phyloP scores from a whole-genome alignment of 2,888 invertebrate species.

The Catocala sponsa region DNA sequence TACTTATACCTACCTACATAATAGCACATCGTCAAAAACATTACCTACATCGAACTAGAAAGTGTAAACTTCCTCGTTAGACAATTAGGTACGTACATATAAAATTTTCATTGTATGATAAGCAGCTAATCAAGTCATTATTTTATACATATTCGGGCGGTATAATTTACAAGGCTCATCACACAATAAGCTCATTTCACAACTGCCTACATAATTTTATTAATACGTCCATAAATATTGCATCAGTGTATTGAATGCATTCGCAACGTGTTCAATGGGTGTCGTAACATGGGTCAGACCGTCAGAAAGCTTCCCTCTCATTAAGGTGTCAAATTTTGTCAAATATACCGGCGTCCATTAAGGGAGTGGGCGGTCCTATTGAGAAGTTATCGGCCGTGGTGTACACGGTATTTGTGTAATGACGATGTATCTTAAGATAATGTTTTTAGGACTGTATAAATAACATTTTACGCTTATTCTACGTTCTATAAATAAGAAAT shows the following conservation, averaged over 20 bases:
- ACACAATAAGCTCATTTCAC: conserved; percentile 41
- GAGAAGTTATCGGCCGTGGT: conserved; percentile 59
- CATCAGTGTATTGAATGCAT: conserved; percentile 39
- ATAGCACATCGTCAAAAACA: neutral
- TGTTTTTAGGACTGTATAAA: neutral
- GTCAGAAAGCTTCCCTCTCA: conserved; percentile 62
- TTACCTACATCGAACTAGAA: conserved; percentile 13
- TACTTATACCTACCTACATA: too few species aligned
- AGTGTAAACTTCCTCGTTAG: conserved; percentile 18
- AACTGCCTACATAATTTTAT: conserved; percentile 31
- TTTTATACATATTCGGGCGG: conserved; percentile 27
- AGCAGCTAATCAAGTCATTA: conserved; percentile 20
- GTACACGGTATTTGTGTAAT: conserved; percentile 41
- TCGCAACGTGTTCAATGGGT: conserved; percentile 50
- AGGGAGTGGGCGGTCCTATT: conserved; percentile 71
- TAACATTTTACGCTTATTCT: too few species aligned
- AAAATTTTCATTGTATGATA: conserved; percentile 30
- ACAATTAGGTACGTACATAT: conserved; percentile 20
- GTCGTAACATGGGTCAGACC: conserved; percentile 41
- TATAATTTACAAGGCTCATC: conserved; percentile 24
- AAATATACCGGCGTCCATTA: conserved; percentile 78
- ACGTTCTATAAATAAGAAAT: too few species aligned
- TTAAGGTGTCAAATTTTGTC: conserved; percentile 83
- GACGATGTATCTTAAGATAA: conserved; percentile 41
- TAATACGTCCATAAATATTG: conserved; percentile 29